These are phyloP conservation scores for Xylocampa areola DNA, from an alignment of 2,888 invertebrate species.

Conservation along the genomic window DNA sequence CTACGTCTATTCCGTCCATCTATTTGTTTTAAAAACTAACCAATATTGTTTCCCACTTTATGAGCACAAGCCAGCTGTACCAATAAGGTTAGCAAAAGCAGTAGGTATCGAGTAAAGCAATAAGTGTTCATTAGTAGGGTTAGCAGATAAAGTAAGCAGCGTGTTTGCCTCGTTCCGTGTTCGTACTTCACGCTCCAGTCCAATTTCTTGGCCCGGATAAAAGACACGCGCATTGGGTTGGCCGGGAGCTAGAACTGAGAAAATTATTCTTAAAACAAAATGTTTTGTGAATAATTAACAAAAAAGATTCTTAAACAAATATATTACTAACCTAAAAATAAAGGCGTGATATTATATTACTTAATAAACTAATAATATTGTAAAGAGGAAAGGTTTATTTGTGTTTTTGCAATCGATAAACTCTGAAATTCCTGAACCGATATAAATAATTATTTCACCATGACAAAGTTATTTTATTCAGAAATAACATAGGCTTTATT, in stretches of 20 bases:
- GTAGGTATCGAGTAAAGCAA: conserved; percentile 43
- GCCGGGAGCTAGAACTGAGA: conserved; percentile 20
- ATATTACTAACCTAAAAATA: no score
- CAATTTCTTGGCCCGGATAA: conserved; percentile 49
- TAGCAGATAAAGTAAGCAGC: conserved; percentile 45
- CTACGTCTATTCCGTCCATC: no score
- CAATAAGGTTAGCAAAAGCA: conserved; percentile 25
- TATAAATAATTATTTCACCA: no score
- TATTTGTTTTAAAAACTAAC: no score
- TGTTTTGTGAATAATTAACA: conserved; percentile 1
- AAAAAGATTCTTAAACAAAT: not conserved
- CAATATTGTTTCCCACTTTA: conserved; percentile 32
- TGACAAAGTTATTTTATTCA: no score
- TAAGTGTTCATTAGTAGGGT: conserved; percentile 53
- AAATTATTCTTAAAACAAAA: no score
- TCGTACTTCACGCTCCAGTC: conserved; percentile 30
- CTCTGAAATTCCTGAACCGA: no score
- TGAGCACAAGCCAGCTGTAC: conserved; percentile 13
- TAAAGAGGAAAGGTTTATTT: no score
- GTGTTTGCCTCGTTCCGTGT: conserved; percentile 43
- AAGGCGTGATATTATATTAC: no score
- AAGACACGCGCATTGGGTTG: conserved; percentile 25
- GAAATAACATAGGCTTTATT: no score
- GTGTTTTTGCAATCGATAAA: no score
- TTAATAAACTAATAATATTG: no score